Base-by-base conservation (phyloP, 2,113 vertebrate genomes). In the Callopanchax toddi region DNA sequence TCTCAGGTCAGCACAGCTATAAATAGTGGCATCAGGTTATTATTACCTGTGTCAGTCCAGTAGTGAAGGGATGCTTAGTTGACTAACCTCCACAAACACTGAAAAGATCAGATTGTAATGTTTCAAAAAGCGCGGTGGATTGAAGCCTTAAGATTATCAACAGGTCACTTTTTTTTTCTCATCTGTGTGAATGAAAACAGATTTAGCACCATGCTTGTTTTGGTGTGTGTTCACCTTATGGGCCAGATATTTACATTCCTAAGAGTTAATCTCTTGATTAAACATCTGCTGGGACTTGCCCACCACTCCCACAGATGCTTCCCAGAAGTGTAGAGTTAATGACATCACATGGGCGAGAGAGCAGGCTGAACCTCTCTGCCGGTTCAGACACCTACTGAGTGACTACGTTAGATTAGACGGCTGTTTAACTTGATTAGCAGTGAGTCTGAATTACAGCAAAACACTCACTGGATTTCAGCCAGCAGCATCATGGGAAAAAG, bases 1-100 rank as follows among this genome's bases (percentile, higher is more conserved):
- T 36, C 11, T 17, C 2, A 17, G 20, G 57, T 84, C 60, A 77
- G 66, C 50, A 48, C 0, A 1, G 32, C 68, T 86, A 76, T 76
- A 46, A 79, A 81, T 60, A 37, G 4, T 25, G 11, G 15, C 3
- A 4, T 48, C 18, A 11, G 45, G n/a, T n/a, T 21, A 11, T n/a
- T 21, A 11, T 10, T 25, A 5, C 40, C 60, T 21, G 21, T 44
- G 54, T 60, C 55, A 25, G 46, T 18, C 1, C 50, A 57, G 55
- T 15, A n/a, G 39, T 52, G 45, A 25, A 46, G 23, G 21, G 50
- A 40, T 16, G 15, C 23, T 60, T 22, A 8, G 23, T 4, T 3
- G 4, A 9, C 29, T 32, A 32, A 32, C 6, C 29, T 32, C n/a
- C n/a, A 9, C 6, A 32, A 32, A 32, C 29, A 7, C 29, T 32